These are phyloP conservation scores for Himantopus leucocephalus DNA, from an alignment of 2,113 vertebrate genomes.

Conservation along the genomic window DNA sequence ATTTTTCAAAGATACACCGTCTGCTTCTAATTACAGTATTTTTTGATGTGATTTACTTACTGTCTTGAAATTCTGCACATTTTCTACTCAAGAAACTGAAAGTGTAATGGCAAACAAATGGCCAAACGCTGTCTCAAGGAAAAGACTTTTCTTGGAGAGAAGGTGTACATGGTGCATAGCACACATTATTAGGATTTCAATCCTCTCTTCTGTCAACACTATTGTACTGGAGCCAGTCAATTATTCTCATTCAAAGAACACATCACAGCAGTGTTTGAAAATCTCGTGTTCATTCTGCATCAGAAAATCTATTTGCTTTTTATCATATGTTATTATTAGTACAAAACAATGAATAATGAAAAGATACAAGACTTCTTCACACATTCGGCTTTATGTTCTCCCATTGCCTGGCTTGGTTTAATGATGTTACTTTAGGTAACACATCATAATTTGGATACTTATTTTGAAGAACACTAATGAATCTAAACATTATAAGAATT, in stretches of 20 bases:
- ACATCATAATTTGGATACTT: background rate
- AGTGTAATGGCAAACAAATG: background rate
- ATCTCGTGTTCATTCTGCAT: background rate
- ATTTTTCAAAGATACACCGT: background rate
- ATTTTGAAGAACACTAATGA: background rate
- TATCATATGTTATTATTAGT: background rate
- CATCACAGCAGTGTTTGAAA: background rate
- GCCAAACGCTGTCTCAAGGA: background rate
- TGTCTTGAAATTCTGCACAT: background rate
- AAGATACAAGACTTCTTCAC: background rate
- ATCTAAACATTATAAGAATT: background rate
- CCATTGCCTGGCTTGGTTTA: background rate
- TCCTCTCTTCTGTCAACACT: background rate
- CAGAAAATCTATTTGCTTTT: background rate
- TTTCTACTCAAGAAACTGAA: background rate
- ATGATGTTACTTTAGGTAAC: background rate
- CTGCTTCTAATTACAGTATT: background rate
- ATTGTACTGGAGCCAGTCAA: background rate
- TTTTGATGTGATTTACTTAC: background rate
- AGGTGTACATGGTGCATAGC: background rate
- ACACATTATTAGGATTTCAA: background rate
- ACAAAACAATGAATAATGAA: background rate
- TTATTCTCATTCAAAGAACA: background rate
- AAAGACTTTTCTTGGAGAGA: background rate
- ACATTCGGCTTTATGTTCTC: background rate